phyloP scores from a whole-genome alignment of 2,797 vertebrate species.

The Echeneis naucrates region DNA sequence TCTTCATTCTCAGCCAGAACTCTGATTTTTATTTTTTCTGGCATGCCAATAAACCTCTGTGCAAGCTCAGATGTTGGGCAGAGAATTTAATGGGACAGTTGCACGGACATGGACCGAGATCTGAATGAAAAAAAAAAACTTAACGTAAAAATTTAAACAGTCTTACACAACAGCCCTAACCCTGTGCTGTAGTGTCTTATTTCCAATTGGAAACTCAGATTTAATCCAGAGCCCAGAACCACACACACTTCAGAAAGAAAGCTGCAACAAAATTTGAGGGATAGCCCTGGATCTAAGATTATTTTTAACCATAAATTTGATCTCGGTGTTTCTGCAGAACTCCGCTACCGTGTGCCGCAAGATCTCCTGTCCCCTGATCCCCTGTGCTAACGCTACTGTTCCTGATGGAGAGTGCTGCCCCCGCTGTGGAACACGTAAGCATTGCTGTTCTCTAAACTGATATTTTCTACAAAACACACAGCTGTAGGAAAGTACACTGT shows the following conservation, averaged over 20 bases:
- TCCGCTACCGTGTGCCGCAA: conserved; percentile 96
- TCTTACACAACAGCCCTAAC: conserved; percentile 27
- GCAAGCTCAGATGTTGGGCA: conserved; percentile 31
- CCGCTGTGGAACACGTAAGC: conserved; percentile 93
- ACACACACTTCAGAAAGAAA: too few relatives aligned
- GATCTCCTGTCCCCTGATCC: conserved; percentile 96
- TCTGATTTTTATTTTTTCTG: conserved; percentile 31
- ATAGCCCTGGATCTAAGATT: not conserved
- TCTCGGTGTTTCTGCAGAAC: conserved; percentile 83
- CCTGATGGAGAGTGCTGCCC: conserved; percentile 98
- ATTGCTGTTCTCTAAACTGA: conserved; percentile 24
- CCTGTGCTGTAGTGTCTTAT: not conserved
- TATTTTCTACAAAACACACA: conserved; percentile 13
- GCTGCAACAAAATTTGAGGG: not conserved
- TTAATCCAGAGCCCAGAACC: too few relatives aligned
- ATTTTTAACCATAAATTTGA: conserved; percentile 18
- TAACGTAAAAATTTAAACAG: conserved; percentile 18
- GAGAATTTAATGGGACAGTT: conserved; percentile 46
- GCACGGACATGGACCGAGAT: conserved; percentile 38
- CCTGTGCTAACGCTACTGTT: conserved; percentile 94
- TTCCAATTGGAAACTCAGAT: not conserved
- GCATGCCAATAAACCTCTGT: conserved; percentile 8
- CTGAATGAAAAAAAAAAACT: conserved; percentile 6
- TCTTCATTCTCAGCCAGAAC: conserved; percentile 52
- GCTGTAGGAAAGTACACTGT: conserved; percentile 9